These are phyloP conservation scores for Menidia beryllina DNA, from an alignment of 2,113 vertebrate species.

Conservation along the genomic window DNA sequence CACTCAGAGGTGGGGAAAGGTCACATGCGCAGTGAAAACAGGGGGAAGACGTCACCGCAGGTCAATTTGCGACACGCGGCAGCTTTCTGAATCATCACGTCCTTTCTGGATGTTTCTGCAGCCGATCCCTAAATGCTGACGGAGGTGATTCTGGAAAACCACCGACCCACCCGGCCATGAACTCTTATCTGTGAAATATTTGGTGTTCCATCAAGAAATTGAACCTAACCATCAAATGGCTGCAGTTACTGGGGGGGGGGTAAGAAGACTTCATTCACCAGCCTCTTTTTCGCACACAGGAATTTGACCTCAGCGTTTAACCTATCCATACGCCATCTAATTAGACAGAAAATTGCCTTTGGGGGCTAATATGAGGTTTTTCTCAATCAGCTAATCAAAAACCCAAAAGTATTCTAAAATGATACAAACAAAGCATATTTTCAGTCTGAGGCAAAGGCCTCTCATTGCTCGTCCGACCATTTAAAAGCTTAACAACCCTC, in stretches of 20 bases:
- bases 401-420: background rate
- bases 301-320: constrained; percentile 14
- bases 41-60: constrained; percentile 11
- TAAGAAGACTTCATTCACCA: background rate
- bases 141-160: background rate
- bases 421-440: background rate
- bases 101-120: background rate
- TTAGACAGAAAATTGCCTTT: background rate
- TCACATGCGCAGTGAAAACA: constrained; percentile 39
- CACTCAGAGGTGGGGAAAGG: constrained; percentile 26
- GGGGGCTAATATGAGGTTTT: background rate
- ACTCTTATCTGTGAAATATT: background rate
- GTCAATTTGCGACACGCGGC: background rate
- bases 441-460: background rate
- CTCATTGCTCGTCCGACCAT: background rate
- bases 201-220: background rate
- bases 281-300: background rate
- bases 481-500: background rate
- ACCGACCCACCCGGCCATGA: background rate
- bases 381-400: background rate
- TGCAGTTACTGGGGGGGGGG: background rate
- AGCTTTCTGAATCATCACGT: constrained; percentile 28
- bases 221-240: background rate
- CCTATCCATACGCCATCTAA: background rate
- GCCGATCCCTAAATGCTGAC: background rate